Base-by-base conservation (phyloP, 2,113 vertebrate genomes). In the Aspiorhynchus laticeps region DNA sequence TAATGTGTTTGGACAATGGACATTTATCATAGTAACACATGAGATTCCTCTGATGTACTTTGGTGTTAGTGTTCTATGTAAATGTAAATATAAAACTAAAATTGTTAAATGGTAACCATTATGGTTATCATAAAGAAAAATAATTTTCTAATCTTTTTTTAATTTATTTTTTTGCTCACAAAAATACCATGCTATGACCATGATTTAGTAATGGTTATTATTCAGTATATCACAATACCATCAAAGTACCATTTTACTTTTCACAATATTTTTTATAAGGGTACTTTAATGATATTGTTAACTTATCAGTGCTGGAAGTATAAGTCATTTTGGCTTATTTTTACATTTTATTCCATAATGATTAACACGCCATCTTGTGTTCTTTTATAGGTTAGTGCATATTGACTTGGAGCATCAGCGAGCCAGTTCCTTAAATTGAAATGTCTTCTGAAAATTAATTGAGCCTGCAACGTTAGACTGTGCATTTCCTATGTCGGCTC, bases 401-500 rank as follows among this genome's bases (percentile, higher is more conserved):
- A 80, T 41, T 61, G 53, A 38, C 21, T 10, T 74, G 78, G 21
- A 41, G 36, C 7, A 38, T 80, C 53, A 61, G 33, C 38, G 19
- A 56, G 31, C 10, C 77, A 31, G 31, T 51, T 78, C 1, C 4
- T 31, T 78, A 53, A 53, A 53, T 19, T 78, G 26, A 78, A 78
- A 53, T 78, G 31, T 53, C 14, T 21, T 78, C 48, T 36, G 31
- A 24, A 79, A 56, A 24, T 26, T 9, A 41, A 15, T n/a, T 48
- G 24, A 69, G 11, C 28, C 48, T 12, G 61, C 21, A 69, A 7
- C 53, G 2, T 71, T 19, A 71, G 63, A 24, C 2, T 77, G 26
- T 28, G 3, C 1, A 28, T 59, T 91, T 80, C 26, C 63, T 51
- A 97, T 97, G 97, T 95, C 96, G 0, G 88, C 95, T 69, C 90